These are phyloP conservation scores for Oeneis ivallda DNA, from an alignment of 2,888 invertebrate genomes.

Conservation along the genomic window DNA sequence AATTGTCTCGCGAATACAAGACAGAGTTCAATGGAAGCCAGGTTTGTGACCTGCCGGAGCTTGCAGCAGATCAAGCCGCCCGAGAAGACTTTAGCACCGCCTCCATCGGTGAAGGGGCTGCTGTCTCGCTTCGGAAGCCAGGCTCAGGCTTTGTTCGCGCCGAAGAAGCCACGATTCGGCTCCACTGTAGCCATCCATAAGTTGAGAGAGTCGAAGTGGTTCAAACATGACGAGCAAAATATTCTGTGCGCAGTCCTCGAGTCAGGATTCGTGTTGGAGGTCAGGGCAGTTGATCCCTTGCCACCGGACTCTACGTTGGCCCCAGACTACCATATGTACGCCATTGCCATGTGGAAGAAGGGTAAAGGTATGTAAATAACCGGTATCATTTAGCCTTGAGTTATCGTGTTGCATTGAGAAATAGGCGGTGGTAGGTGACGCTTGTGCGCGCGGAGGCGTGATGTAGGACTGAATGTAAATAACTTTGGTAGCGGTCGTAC, in stretches of 20 bases:
- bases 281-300: slow-evolving; percentile 76
- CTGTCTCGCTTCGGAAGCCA: slow-evolving; percentile 80
- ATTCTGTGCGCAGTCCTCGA: slow-evolving; percentile 87
- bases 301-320: slow-evolving; percentile 72
- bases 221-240: slow-evolving; percentile 85
- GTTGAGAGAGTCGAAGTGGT: slow-evolving; percentile 88
- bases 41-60: slow-evolving; percentile 81
- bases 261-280: slow-evolving; percentile 87
- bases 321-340: slow-evolving; percentile 83
- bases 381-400: slow-evolving; percentile 41
- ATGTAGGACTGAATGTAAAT: slow-evolving; percentile 47
- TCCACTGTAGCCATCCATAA: slow-evolving; percentile 87
- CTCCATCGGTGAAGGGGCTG: slow-evolving; percentile 76
- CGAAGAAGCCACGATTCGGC: slow-evolving; percentile 79
- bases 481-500: slow-evolving; percentile 52
- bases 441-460: slow-evolving; percentile 48
- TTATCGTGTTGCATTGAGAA: slow-evolving; percentile 46
- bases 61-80: slow-evolving; percentile 80
- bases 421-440: slow-evolving; percentile 46
- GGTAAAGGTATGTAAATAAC: slow-evolving; percentile 83
- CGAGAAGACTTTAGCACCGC: slow-evolving; percentile 77
- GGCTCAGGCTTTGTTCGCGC: slow-evolving; percentile 78
- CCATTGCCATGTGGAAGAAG: slow-evolving; percentile 86
- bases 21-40: slow-evolving; percentile 81
- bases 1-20: slow-evolving; percentile 64